Percentiles rank a stretch among this genome's conserved stretches.
phyloP scores from a whole-genome alignment of 2,113 vertebrate genomes.

The Onychostruthus taczanowskii region DNA sequence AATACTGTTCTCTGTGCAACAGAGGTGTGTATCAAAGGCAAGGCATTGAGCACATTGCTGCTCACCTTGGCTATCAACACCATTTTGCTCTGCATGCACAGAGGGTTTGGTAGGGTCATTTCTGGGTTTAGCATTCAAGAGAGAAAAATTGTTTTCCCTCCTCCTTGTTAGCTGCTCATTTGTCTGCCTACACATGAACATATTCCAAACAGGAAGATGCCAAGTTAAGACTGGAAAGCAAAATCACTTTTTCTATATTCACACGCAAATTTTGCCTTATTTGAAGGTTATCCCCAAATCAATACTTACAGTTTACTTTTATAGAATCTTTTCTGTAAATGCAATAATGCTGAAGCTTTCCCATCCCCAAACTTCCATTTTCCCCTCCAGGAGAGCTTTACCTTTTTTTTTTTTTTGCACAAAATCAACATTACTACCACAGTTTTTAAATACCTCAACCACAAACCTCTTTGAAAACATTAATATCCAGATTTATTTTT shows the following conservation, averaged over 20 bases:
- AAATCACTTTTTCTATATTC: neutral
- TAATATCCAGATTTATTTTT: neutral
- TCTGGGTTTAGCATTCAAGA: neutral
- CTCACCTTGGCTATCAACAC: neutral
- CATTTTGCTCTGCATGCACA: neutral
- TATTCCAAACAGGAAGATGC: neutral
- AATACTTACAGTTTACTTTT: neutral
- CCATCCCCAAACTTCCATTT: neutral
- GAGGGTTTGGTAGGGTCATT: neutral
- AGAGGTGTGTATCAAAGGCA: neutral
- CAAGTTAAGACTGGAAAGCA: neutral
- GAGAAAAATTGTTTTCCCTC: neutral
- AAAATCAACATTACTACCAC: neutral
- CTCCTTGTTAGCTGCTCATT: neutral
- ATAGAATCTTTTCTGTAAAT: neutral
- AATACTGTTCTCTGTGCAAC: neutral
- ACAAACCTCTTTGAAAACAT: neutral
- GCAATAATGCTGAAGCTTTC: neutral
- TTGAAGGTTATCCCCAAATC: neutral
- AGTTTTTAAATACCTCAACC: neutral
- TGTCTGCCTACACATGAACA: neutral
- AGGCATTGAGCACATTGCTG: fast-evolving
- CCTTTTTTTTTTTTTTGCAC: neutral
- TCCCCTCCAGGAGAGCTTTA: neutral
- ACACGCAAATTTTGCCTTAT: neutral